Conservation (phyloP, 2,888 invertebrate species). For the Polymixis lichenea region DNA sequence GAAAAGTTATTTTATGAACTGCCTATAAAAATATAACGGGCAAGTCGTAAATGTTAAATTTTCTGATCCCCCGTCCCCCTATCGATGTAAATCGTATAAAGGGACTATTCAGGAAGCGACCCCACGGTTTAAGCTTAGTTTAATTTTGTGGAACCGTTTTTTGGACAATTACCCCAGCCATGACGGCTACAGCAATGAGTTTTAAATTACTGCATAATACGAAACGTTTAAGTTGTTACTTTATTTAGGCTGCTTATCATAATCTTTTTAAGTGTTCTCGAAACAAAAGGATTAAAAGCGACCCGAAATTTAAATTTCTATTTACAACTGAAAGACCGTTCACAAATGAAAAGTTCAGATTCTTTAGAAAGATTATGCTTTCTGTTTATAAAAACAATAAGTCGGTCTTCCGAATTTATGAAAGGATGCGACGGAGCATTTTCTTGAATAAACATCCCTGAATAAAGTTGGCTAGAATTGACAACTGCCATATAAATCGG, state of each 20-base stretch:
- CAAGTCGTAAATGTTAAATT: constrained; percentile 84
- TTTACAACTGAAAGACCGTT: constrained; percentile 58
- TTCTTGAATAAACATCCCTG: constrained; percentile 67
- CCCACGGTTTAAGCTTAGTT: constrained; percentile 76
- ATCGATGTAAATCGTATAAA: constrained; percentile 82
- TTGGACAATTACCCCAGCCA: constrained; percentile 76
- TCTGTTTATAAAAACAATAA: constrained; percentile 59
- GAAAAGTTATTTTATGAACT: constrained; percentile 87
- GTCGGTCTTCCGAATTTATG: constrained; percentile 53
- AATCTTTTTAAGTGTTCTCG: constrained; percentile 72
- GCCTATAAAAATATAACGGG: constrained; percentile 88
- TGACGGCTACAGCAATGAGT: constrained; percentile 72
- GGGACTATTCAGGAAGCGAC: constrained; percentile 70
- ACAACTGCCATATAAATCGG: constrained; percentile 71
- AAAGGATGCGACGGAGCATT: constrained; percentile 46
- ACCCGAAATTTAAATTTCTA: constrained; percentile 58
- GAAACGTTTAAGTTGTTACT: constrained; percentile 71
- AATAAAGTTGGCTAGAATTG: constrained; percentile 68
- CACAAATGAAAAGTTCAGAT: constrained; percentile 55
- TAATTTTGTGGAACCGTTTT: constrained; percentile 81
- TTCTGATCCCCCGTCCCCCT: constrained; percentile 72
- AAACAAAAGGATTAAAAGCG: constrained; percentile 70
- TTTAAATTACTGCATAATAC: constrained; percentile 76
- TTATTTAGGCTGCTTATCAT: constrained; percentile 70
- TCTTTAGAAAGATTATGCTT: constrained; percentile 49